Conservation (phyloP, 2,113 vertebrate species). For the Toxotes jaculatrix region DNA sequence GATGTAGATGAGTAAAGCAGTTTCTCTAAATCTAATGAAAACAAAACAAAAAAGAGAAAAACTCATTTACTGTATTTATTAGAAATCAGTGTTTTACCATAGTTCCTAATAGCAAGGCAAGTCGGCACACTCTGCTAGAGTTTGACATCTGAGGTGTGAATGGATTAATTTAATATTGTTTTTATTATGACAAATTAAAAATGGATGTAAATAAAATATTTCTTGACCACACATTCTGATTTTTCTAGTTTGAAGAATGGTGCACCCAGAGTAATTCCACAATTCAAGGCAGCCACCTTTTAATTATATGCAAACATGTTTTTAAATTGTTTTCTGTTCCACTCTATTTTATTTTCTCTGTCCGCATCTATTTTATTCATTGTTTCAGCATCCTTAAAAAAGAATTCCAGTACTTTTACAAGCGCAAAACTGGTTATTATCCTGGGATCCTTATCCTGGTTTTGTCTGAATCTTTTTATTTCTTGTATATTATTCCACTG, state of each 20-base stretch:
- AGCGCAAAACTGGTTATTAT: no score
- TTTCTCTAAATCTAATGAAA: conserved; percentile 31
- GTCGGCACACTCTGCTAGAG: not conserved
- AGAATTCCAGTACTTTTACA: no score
- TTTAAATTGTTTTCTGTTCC: not conserved
- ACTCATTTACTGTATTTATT: not conserved
- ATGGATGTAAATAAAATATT: not conserved
- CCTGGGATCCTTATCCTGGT: not conserved
- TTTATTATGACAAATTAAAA: not conserved
- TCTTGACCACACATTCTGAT: not conserved
- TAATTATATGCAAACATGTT: not conserved
- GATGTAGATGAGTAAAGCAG: conserved; percentile 39
- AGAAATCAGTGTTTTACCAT: not conserved
- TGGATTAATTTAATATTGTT: not conserved
- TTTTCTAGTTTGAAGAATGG: not conserved
- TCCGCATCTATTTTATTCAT: not conserved
- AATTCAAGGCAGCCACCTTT: not conserved
- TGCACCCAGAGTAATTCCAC: no score
- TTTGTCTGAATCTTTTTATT: not conserved
- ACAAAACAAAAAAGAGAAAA: not conserved
- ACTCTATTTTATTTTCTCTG: not conserved
- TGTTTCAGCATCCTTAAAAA: not conserved
- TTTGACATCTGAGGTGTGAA: not conserved
- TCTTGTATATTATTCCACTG: not conserved
- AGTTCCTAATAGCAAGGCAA: not conserved